Conservation (phyloP, 1,140 invertebrate genomes). For the Triops longicaudatus region DNA sequence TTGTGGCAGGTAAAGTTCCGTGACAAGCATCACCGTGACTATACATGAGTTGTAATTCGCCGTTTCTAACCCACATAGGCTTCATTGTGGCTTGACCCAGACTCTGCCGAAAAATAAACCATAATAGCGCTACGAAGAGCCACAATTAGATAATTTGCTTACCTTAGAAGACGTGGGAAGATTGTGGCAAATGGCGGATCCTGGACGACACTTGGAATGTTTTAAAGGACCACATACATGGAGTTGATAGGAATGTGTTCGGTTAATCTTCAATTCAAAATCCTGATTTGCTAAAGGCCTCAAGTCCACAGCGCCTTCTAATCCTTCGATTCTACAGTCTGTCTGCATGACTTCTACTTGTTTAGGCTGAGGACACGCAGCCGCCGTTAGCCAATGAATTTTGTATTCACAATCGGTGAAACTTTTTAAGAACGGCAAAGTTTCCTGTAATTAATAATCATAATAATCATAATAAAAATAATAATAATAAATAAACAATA, state of each 20-base stretch:
- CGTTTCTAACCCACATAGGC: not conserved
- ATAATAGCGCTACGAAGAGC: not conserved
- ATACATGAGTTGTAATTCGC: not conserved
- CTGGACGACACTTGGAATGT: not conserved
- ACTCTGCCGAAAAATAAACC: not conserved
- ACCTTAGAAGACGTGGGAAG: not conserved
- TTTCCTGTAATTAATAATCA: not conserved
- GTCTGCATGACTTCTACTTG: not conserved
- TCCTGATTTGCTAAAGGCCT: not conserved
- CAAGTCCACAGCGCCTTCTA: not conserved
- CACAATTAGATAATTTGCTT: not conserved
- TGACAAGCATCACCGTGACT: constrained; percentile 2
- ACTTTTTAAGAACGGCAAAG: not conserved
- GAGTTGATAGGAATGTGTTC: not conserved
- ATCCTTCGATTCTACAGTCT: not conserved
- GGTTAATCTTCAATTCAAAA: not conserved
- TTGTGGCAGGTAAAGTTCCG: not conserved
- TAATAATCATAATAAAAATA: no score
- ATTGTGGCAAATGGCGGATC: not conserved
- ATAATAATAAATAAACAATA: no score
- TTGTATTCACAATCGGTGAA: not conserved
- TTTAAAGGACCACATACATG: not conserved
- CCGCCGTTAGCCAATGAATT: not conserved
- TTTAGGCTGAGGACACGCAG: not conserved
- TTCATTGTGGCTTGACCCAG: not conserved